Evolutionary conservation across 2,113 vertebrate genomes (phyloP), one percentile per base, ranked within the genome.

Genomic region (Otolemur garnettii): DNA sequence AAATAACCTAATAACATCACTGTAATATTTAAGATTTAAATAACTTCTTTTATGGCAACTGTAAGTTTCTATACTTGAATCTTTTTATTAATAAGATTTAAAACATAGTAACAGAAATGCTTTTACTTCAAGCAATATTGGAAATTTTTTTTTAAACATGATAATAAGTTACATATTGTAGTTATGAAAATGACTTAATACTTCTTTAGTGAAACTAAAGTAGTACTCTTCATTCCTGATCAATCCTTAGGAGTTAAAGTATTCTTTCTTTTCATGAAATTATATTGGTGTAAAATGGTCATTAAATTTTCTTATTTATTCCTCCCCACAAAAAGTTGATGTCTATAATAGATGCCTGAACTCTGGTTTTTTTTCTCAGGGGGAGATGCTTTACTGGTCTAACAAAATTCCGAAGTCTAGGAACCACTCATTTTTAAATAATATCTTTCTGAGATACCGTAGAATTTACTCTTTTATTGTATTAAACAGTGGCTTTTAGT

Each of bases 221-320:
- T 84, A 94, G 71, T 72, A 6, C 66, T 77, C 9, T 68, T 86
- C 22, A 81, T 92, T 93, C 24, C 57, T 75, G 7, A 74, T 92
- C 92, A 92, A 92, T 80, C 13, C 24, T 83, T 83, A 59, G 18
- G 14, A 59, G 28, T 88, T 66, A 87, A 91, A 91, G 72, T 88
- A 13, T 26, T 33, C 26, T 90, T 96, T 85, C 57, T n/a, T 80
- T 83, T 95, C 87, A 84, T 91, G 18, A 95, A 92, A 62, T 91
- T 3, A 21, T 89, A 69, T 55, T 86, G 5, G 3, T 87, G 6
- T 11, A 90, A 87, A 74, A 30, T 94, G 15, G 28, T 59, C 35
- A 83, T 33, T 80, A 77, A 78, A 33, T 85, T 8, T 79, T 91
- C 5, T 59, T 83, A 28, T 69, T 90, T 91, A 72, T 35, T 42